Percentiles rank a stretch among this genome's conserved stretches.
phyloP scores from a whole-genome alignment of 2,113 vertebrate genomes.

The Physeter macrocephalus region DNA sequence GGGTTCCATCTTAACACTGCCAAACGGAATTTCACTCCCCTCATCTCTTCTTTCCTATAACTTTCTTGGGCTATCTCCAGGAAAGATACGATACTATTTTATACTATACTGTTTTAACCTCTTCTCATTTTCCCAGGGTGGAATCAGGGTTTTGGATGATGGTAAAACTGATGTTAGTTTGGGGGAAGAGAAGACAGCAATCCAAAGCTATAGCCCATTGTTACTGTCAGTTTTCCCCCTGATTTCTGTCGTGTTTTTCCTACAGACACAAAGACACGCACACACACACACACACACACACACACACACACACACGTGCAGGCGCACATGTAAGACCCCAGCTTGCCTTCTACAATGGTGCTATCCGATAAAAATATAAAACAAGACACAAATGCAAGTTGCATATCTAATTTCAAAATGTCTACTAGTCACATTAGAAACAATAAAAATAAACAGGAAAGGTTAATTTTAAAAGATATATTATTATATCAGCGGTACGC shows the following conservation, averaged over 20 bases:
- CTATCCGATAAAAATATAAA: background rate
- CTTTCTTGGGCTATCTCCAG: background rate
- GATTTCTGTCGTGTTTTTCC: background rate
- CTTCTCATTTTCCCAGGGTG: background rate
- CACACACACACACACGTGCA: background rate
- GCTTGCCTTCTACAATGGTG: background rate
- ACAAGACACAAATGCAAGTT: background rate
- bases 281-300: background rate
- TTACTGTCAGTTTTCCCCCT: background rate
- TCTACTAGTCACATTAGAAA: background rate
- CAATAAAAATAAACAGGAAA: background rate
- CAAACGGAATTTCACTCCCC: background rate
- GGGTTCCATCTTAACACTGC: background rate
- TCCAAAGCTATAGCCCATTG: background rate
- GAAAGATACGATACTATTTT: background rate
- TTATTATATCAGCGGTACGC: no score
- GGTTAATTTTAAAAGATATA: background rate
- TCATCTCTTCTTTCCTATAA: background rate
- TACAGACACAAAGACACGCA: background rate
- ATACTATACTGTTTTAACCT: background rate
- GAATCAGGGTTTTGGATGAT: background rate
- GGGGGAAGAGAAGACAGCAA: background rate
- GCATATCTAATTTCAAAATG: background rate
- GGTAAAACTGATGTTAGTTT: background rate
- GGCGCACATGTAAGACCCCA: background rate